Percentiles rank a stretch among this genome's conserved stretches.
phyloP scores from a whole-genome alignment of 1,140 invertebrate genomes.

The Planococcus citri region DNA sequence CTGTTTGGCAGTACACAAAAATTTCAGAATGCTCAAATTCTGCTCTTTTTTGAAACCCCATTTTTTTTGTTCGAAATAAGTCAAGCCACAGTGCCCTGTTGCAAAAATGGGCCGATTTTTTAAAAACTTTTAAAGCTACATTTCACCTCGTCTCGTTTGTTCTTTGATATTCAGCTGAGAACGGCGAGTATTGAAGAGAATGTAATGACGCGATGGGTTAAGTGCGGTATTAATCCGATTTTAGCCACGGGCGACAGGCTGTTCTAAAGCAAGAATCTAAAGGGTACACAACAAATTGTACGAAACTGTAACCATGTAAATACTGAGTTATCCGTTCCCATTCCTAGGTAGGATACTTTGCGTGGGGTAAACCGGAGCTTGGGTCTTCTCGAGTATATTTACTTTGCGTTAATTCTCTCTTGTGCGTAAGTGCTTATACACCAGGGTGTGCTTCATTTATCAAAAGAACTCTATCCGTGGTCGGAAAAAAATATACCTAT shows the following conservation, averaged over 20 bases:
- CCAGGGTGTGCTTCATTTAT: constrained; percentile 15
- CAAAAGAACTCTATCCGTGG: background rate
- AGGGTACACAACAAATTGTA: constrained; percentile 19
- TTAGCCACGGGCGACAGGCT: constrained; percentile 13
- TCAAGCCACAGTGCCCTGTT: no score
- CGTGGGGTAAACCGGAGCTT: constrained; percentile 11
- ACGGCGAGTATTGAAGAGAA: background rate
- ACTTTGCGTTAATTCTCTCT: constrained; percentile 17
- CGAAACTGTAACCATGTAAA: constrained; percentile 19
- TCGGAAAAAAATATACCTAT: constrained; percentile 5
- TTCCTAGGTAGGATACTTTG: background rate
- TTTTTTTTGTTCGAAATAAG: no score
- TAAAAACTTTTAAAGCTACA: no score
- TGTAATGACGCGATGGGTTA: constrained; percentile 7
- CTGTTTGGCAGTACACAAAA: no score
- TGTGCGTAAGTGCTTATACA: constrained; percentile 17
- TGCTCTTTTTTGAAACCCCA: no score
- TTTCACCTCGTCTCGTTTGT: background rate
- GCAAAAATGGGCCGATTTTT: no score
- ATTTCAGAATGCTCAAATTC: no score
- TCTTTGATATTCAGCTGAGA: background rate
- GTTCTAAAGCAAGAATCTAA: constrained; percentile 14
- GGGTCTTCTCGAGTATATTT: constrained; percentile 14
- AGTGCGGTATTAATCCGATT: constrained; percentile 16
- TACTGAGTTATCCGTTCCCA: constrained; percentile 18